Conservation (phyloP, 2,113 vertebrate genomes). For the Leptobrachium ailaonicum region DNA sequence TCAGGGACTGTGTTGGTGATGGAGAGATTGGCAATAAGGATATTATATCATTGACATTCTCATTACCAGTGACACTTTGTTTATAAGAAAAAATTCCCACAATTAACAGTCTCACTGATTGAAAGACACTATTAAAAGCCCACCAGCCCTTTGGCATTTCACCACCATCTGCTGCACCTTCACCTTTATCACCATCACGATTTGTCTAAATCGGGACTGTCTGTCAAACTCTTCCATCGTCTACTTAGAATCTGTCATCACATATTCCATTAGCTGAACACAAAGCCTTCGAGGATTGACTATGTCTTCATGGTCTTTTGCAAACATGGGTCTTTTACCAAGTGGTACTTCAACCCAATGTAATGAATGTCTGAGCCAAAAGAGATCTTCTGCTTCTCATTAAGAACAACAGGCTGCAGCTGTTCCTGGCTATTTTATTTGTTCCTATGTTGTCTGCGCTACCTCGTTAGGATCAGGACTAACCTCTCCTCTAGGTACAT, state of each 20-base stretch:
- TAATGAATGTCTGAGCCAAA: too few relatives aligned
- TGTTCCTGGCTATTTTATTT: too few relatives aligned
- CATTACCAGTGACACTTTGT: not conserved
- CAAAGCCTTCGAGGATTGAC: not conserved
- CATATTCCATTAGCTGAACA: not conserved
- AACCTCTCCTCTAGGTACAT: too few relatives aligned
- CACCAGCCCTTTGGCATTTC: not conserved
- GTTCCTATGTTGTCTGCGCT: too few relatives aligned
- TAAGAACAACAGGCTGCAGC: not conserved
- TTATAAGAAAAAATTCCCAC: not conserved
- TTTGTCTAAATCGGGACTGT: not conserved
- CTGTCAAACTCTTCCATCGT: not conserved
- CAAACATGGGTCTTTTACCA: too few relatives aligned
- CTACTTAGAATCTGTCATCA: not conserved
- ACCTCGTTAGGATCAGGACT: too few relatives aligned
- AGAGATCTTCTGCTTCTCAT: not conserved
- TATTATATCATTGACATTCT: not conserved
- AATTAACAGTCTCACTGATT: not conserved
- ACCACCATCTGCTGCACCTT: not conserved
- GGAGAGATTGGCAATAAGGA: not conserved
- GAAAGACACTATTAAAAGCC: not conserved
- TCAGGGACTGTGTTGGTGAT: not conserved
- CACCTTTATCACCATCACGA: not conserved
- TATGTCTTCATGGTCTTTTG: too few relatives aligned
- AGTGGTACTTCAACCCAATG: too few relatives aligned